phyloP scores from a whole-genome alignment of 2,797 vertebrate species.

The Amniataba percoides region DNA sequence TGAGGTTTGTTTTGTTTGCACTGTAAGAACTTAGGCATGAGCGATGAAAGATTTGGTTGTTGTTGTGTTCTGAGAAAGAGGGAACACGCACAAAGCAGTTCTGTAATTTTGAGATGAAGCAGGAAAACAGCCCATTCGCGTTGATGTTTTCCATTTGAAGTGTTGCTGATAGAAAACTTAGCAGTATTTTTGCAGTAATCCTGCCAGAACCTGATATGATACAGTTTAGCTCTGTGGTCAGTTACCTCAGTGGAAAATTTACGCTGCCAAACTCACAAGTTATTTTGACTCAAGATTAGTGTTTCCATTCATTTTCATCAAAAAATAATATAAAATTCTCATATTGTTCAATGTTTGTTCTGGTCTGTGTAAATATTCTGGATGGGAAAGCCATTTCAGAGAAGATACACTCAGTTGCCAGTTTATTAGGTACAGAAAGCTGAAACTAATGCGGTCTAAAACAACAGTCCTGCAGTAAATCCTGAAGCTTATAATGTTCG shows the following conservation, averaged over 20 bases:
- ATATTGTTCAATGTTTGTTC: neutral
- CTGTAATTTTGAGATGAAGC: constrained; percentile 25
- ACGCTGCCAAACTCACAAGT: neutral
- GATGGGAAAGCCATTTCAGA: neutral
- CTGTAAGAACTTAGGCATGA: constrained; percentile 28
- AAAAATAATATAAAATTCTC: neutral
- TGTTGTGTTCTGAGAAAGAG: constrained; percentile 27
- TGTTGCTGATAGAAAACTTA: constrained; percentile 17
- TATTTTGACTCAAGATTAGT: neutral
- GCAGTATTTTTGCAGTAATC: constrained; percentile 6
- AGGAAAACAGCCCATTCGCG: constrained; percentile 19
- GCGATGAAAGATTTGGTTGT: constrained; percentile 52
- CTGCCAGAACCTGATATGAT: neutral
- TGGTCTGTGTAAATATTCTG: neutral
- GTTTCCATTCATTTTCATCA: neutral
- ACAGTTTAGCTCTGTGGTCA: constrained; percentile 13
- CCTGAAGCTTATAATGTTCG: neutral
- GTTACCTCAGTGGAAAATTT: constrained; percentile 20
- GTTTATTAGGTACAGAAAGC: neutral
- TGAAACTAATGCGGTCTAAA: neutral
- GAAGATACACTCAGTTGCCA: neutral
- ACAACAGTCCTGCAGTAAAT: neutral
- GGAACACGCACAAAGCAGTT: constrained; percentile 2
- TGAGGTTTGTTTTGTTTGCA: constrained; percentile 37
- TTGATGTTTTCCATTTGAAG: constrained; percentile 16